A percentile compares a stretch with the other conserved stretches of the same genome.
Evolutionary conservation across 2,113 vertebrate species (phyloP).

Genomic region (Salvelinus alpinus): DNA sequence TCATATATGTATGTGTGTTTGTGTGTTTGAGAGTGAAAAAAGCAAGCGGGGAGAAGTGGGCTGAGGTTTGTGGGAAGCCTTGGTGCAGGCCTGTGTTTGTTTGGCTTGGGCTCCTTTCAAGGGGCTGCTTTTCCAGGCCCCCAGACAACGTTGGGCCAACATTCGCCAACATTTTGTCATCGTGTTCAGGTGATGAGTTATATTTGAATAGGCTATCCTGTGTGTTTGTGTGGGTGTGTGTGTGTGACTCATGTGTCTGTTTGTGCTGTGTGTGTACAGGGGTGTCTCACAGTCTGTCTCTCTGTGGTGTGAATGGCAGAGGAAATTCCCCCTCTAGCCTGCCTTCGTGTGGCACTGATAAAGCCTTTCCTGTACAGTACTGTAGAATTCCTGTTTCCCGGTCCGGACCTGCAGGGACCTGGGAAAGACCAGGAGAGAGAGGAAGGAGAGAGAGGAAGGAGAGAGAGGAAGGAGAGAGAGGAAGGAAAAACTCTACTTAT

Average conservation of each 20-base stretch:
- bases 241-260: slow-evolving; percentile 17
- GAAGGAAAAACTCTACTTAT: too few relatives aligned
- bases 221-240: slow-evolving; percentile 19
- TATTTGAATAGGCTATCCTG: slow-evolving; percentile 42
- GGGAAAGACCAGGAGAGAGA: slow-evolving; percentile 86
- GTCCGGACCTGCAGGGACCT: slow-evolving; percentile 79
- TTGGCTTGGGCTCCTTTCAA: slow-evolving; percentile 71
- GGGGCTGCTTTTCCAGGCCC: slow-evolving; percentile 37
- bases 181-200: slow-evolving; percentile 80
- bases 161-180: slow-evolving; percentile 68
- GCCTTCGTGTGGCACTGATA: slow-evolving; percentile 96
- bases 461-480: slow-evolving; percentile 45
- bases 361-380: slow-evolving; percentile 98
- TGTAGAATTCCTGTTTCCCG: slow-evolving; percentile 95
- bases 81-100: slow-evolving; percentile 73
- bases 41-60: slow-evolving; percentile 68
- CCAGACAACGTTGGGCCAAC: slow-evolving; percentile 49
- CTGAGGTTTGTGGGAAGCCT: slow-evolving; percentile 77
- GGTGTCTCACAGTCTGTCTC: slow-evolving; percentile 77
- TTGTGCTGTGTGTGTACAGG: slow-evolving; percentile 39
- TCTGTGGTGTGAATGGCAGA: slow-evolving; percentile 80
- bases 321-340: slow-evolving; percentile 97
- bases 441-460: slow-evolving; percentile 72
- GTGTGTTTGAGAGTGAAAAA: slow-evolving; percentile 28
- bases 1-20: slow-evolving; percentile 53